Base-by-base conservation (phyloP, 2,113 vertebrate species). In the Paradisaea rubra region DNA sequence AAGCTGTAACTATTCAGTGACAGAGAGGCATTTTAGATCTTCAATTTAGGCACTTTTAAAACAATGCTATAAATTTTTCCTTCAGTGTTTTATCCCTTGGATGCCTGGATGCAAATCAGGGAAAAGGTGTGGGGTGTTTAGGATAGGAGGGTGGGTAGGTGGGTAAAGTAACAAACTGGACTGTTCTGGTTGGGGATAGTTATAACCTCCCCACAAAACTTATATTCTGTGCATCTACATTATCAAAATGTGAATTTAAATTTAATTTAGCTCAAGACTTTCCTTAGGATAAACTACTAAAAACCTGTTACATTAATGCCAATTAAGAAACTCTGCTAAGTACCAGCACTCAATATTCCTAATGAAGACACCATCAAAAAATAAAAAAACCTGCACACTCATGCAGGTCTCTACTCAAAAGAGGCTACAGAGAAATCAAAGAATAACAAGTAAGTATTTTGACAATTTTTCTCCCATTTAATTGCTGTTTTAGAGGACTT, bases 231-330 rank as follows among this genome's bases (percentile, higher is more conserved):
- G 54, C 45, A 61, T 79, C 41, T 44, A 60, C 11, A 25, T 25
- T 76, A 89, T 35, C 53, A 94, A 91, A 94, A 73, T 28, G 8
- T 56, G 56, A 87, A 64, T 28, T 68, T 57, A 42, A 74, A 66
- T 94, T 73, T 81, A 77, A 91, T 87, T 81, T 60, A 64, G 35
- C 23, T 61, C 42, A 88, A 60, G 56, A 84, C 15, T 47, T 84
- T 88, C 41, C 37, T 65, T 59, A 66, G 42, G 23, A 86, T 47
- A 66, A 90, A 63, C 39, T 50, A 69, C 65, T 91, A 88, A 74
- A 89, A 81, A 50, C 33, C 18, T 33, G 20, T 19, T 61, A 52
- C 9, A 11, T 13, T 49, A 89, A 88, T 66, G 15, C 13, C 47
- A 71, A 27, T 93, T 85, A 89, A 85, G 44, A 81, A 87, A 76